phyloP scores from a whole-genome alignment of 2,888 invertebrate genomes.

The Drosophila mimica region DNA sequence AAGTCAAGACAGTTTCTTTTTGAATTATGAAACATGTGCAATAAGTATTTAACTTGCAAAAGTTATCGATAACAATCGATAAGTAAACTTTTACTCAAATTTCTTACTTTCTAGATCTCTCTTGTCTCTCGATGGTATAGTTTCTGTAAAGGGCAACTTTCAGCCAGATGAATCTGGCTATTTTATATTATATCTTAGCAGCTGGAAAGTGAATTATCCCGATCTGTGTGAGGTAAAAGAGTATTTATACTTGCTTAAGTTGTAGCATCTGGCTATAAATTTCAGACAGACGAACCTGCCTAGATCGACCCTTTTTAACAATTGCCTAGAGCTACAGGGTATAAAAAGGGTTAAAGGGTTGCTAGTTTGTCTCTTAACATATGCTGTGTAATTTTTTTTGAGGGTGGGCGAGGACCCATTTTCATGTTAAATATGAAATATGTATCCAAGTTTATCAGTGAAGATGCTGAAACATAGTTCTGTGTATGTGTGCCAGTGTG shows the following conservation, averaged over 20 bases:
- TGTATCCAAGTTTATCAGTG: slow-evolving; percentile 68
- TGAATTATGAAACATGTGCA: too few relatives aligned
- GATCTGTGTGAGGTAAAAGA: not conserved
- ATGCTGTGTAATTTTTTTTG: slow-evolving; percentile 66
- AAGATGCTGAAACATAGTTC: slow-evolving; percentile 30
- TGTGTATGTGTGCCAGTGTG: slow-evolving; percentile 3
- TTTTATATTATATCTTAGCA: not conserved
- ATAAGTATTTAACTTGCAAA: too few relatives aligned
- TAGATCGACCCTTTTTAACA: not conserved
- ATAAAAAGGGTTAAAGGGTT: slow-evolving; percentile 59
- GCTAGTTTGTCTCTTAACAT: slow-evolving; percentile 55
- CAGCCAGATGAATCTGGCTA: not conserved
- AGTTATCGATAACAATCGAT: not conserved
- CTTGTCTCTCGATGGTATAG: not conserved
- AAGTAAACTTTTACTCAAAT: not conserved
- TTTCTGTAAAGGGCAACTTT: too few relatives aligned
- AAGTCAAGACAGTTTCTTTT: not conserved
- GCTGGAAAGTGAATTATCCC: not conserved
- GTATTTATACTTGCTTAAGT: not conserved
- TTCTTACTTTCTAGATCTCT: fast-evolving
- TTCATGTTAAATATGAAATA: slow-evolving; percentile 49
- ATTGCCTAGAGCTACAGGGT: not conserved
- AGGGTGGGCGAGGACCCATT: not conserved
- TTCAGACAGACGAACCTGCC: not conserved
- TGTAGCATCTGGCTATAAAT: not conserved